phyloP scores from a whole-genome alignment of 1,140 invertebrate species.

The Brachionus koreanus region DNA sequence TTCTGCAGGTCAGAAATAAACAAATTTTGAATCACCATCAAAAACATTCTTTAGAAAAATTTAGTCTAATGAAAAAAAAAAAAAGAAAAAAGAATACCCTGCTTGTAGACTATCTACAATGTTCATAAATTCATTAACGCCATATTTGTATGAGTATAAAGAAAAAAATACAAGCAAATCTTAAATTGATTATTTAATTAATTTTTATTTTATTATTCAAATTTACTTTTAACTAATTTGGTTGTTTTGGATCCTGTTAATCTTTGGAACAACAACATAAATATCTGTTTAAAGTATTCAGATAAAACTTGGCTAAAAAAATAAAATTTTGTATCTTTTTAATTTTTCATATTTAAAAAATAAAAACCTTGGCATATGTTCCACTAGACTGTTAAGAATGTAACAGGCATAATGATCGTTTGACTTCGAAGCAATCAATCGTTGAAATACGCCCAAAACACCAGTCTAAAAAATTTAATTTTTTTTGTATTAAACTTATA shows the following conservation, averaged over 20 bases:
- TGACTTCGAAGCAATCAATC: conserved; percentile 85
- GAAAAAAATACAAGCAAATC: conserved; percentile 80
- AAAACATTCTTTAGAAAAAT: conserved; percentile 72
- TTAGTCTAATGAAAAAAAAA: not conserved
- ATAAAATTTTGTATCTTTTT: not conserved
- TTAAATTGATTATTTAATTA: conserved; percentile 46
- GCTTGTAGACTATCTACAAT: conserved; percentile 80
- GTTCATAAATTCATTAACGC: conserved; percentile 68
- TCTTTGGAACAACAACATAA: conserved; percentile 82
- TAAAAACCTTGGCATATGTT: conserved; percentile 67
- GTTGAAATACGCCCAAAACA: conserved; percentile 89
- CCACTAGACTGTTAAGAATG: conserved; percentile 76
- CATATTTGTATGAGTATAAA: conserved; percentile 75
- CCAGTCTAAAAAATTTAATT: conserved; percentile 64
- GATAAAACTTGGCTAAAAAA: conserved; percentile 62
- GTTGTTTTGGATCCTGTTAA: conserved; percentile 86
- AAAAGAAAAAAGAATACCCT: conserved; percentile 63
- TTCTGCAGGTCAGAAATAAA: conserved; percentile 80
- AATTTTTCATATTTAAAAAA: not conserved
- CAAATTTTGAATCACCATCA: conserved; percentile 83
- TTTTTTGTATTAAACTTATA: not conserved
- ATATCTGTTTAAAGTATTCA: conserved; percentile 79
- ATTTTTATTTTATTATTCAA: not conserved
- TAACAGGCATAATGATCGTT: conserved; percentile 95
- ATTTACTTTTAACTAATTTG: conserved; percentile 76